phyloP scores from a whole-genome alignment of 2,888 invertebrate genomes.

The Digitonthophagus gazella region DNA sequence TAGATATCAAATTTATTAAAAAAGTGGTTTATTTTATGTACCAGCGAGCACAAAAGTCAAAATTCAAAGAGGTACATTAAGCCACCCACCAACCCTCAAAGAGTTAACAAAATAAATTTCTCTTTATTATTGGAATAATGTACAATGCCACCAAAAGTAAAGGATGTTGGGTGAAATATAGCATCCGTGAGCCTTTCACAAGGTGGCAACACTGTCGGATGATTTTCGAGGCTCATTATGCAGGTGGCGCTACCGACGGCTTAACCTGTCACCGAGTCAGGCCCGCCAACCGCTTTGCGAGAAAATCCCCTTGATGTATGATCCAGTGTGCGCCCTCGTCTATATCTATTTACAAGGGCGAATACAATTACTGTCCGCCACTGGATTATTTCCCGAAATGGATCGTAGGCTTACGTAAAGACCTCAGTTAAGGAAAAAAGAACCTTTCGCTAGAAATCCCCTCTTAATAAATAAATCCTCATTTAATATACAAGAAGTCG shows the following conservation, averaged over 20 bases:
- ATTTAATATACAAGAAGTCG: no score
- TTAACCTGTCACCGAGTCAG: conserved; percentile 35
- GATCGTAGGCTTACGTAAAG: conserved; percentile 1
- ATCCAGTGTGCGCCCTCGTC: conserved; percentile 20
- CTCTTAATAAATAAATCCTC: no score
- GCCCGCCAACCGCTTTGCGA: conserved; percentile 9
- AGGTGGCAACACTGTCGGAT: conserved; percentile 14
- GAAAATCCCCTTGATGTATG: conserved; percentile 28
- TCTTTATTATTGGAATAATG: neutral
- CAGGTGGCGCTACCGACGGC: conserved; percentile 35
- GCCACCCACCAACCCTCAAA: no score
- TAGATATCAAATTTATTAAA: no score
- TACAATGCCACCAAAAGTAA: no score
- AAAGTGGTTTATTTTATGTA: no score
- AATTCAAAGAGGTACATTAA: no score
- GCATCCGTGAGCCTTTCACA: conserved; percentile 1
- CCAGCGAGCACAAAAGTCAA: no score
- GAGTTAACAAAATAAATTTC: neutral
- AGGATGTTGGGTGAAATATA: neutral
- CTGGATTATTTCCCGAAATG: conserved; percentile 14
- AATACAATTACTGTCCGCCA: conserved; percentile 14
- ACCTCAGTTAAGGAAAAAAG: neutral
- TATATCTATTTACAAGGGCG: conserved; percentile 15
- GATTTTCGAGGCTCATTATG: conserved; percentile 38
- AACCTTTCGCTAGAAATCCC: neutral